Conservation (phyloP, 1,140 invertebrate genomes). For the Temnothorax longispinosus region DNA sequence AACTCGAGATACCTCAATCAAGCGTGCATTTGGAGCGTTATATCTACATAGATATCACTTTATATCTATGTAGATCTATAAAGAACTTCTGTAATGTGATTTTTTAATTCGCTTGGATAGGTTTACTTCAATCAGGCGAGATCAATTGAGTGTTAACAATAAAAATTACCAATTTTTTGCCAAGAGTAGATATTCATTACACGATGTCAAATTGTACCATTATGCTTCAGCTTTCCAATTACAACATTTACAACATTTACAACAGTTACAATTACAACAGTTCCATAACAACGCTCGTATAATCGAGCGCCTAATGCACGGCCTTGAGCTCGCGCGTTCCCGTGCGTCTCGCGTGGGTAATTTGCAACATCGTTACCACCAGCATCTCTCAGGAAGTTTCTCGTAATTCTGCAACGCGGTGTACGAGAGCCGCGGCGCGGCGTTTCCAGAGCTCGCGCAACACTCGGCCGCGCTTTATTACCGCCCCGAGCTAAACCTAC, state of each 20-base stretch:
- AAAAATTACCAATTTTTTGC: slow-evolving; percentile 12
- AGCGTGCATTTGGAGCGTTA: neutral
- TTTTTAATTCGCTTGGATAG: neutral
- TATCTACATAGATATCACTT: neutral
- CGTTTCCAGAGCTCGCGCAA: slow-evolving; percentile 49
- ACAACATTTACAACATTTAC: slow-evolving; percentile 26
- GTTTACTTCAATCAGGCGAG: neutral
- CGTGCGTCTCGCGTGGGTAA: slow-evolving; percentile 43
- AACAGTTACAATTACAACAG: slow-evolving; percentile 45
- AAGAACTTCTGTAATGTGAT: neutral
- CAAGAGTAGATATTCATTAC: neutral
- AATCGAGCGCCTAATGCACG: slow-evolving; percentile 44
- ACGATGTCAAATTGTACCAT: neutral
- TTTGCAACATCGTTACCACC: slow-evolving; percentile 57
- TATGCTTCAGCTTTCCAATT: slow-evolving; percentile 28
- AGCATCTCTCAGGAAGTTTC: slow-evolving; percentile 53
- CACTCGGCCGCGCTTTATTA: slow-evolving; percentile 51
- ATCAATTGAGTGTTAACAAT: neutral
- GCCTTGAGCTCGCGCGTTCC: slow-evolving; percentile 25
- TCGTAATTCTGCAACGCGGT: slow-evolving; percentile 50
- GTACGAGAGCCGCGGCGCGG: neutral
- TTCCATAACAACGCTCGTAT: slow-evolving; percentile 55
- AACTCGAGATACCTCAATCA: neutral
- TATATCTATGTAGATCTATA: neutral
- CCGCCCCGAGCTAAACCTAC: slow-evolving; percentile 34